Percentiles rank a stretch among this genome's conserved stretches.
Evolutionary conservation across 2,888 invertebrate species (phyloP).

Genomic region (Metallyticus violacea): DNA sequence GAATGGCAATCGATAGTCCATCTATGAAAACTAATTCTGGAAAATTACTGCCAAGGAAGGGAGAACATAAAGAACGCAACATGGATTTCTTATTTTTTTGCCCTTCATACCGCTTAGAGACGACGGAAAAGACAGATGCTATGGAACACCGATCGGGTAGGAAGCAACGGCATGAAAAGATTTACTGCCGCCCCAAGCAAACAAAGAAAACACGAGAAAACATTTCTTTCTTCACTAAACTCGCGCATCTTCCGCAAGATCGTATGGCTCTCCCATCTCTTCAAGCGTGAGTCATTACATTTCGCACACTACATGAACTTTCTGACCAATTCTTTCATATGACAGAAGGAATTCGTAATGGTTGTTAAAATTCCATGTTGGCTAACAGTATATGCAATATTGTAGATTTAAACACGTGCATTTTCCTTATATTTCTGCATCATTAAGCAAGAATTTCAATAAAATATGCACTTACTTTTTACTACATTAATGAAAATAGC

Average conservation of each 20-base stretch:
- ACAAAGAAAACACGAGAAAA: neutral
- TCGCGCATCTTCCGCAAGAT: too few species aligned
- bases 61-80: neutral
- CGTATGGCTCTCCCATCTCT: neutral
- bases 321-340: too few species aligned
- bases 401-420: too few species aligned
- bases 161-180: neutral
- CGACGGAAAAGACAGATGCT: neutral
- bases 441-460: too few species aligned
- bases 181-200: neutral
- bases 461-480: too few species aligned
- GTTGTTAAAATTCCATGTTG: too few species aligned
- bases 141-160: neutral
- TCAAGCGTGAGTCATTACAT: neutral
- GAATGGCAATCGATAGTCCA: too few species aligned
- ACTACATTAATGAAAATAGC: too few species aligned
- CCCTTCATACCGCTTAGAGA: neutral
- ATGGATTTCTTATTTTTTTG: neutral
- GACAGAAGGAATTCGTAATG: too few species aligned
- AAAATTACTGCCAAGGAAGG: neutral
- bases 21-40: neutral
- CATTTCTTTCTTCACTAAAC: neutral
- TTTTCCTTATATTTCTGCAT: too few species aligned
- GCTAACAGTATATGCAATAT: too few species aligned
- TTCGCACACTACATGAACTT: neutral